Evolutionary conservation across 2,797 vertebrate genomes (phyloP).

Genomic region (Leptodactylus fallax): DNA sequence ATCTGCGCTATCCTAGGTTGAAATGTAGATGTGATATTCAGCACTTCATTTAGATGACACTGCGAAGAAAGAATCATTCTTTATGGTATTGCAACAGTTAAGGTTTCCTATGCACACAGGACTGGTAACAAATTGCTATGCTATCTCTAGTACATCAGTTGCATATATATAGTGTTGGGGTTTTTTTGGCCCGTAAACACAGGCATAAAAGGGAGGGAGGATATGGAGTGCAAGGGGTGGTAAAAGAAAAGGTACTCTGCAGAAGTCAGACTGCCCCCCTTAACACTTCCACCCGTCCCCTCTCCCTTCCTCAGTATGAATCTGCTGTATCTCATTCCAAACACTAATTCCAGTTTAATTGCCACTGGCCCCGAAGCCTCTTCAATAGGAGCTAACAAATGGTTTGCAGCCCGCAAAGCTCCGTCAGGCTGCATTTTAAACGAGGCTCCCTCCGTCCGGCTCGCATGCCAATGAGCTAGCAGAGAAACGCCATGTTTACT

Average conservation of each 20-base stretch:
- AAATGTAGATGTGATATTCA: neutral
- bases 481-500: conserved; percentile 99
- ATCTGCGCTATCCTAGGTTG: neutral
- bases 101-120: neutral
- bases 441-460: conserved; percentile 98
- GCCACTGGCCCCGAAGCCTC: conserved; percentile 99
- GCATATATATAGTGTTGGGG: neutral
- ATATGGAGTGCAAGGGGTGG: neutral
- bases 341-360: conserved; percentile 99
- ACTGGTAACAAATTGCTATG: conserved; percentile 24
- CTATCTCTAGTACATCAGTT: neutral
- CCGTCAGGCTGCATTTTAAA: conserved; percentile 99
- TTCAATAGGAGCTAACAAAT: conserved; percentile 99
- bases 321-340: conserved; percentile 86
- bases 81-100: neutral
- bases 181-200: neutral
- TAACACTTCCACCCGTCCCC: conserved; percentile 83
- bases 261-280: conserved; percentile 67
- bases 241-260: conserved; percentile 56
- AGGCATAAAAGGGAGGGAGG: conserved; percentile 30
- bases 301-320: conserved; percentile 87
- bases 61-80: neutral
- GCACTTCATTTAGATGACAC: neutral
- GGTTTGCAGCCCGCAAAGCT: conserved; percentile 99
- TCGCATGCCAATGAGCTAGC: conserved; percentile 99